Conservation (phyloP, 2,888 invertebrate genomes). For the Xylota segnis region DNA sequence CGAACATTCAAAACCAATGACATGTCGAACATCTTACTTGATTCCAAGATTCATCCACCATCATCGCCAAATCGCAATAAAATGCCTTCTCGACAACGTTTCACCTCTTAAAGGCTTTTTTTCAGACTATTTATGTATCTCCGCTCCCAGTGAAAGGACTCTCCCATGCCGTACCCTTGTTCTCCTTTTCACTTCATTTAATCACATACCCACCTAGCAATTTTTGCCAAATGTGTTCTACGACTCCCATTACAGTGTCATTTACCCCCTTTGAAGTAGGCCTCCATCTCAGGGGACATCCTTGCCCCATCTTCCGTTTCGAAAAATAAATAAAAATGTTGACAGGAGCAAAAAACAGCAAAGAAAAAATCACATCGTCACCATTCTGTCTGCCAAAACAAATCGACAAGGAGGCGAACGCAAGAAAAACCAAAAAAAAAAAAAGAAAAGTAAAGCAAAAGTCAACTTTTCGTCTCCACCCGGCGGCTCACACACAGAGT, state of each 20-base stretch:
- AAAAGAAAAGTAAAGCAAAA: conserved; percentile 57
- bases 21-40: background rate
- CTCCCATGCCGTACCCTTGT: conserved; percentile 13
- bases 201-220: conserved; percentile 67
- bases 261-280: conserved; percentile 66
- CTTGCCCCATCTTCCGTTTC: conserved; percentile 1
- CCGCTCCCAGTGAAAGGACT: conserved; percentile 24
- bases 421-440: conserved; percentile 24
- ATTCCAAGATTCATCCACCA: conserved; percentile 12
- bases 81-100: background rate
- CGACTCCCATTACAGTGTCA: conserved; percentile 67
- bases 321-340: conserved; percentile 32
- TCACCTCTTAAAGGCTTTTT: conserved; percentile 15
- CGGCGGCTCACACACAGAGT: background rate
- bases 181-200: conserved; percentile 68
- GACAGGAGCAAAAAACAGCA: conserved; percentile 29
- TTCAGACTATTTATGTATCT: conserved; percentile 42
- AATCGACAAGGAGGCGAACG: conserved; percentile 50
- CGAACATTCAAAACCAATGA: background rate
- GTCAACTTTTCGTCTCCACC: conserved; percentile 45
- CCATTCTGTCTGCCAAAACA: conserved; percentile 73
- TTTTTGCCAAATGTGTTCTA: conserved; percentile 68
- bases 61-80: conserved; percentile 35
- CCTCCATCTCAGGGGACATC: conserved; percentile 15
- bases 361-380: conserved; percentile 68